Conservation (phyloP, 2,888 invertebrate genomes). For the Melieria crassipennis region DNA sequence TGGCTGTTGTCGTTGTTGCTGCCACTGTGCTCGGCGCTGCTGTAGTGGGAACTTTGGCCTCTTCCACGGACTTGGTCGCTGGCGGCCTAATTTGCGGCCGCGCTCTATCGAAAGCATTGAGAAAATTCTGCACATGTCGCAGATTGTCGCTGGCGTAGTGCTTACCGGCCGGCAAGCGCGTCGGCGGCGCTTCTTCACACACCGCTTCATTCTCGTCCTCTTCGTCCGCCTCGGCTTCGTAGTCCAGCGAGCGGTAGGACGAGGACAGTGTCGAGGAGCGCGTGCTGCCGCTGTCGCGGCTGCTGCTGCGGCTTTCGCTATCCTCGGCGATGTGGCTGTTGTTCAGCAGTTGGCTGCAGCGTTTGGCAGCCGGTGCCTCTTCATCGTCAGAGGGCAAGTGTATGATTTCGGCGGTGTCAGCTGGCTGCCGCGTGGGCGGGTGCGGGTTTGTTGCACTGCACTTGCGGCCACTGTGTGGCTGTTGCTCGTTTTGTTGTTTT, state of each 20-base stretch:
- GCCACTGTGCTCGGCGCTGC: not conserved
- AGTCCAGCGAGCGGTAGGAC: conserved; percentile 50
- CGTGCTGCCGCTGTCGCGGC: conserved; percentile 22
- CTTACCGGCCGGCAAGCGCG: conserved; percentile 32
- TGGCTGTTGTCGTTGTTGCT: conserved; percentile 11
- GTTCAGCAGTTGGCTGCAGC: no score
- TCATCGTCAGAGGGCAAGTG: conserved; percentile 37
- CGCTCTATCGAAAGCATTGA: conserved; percentile 55
- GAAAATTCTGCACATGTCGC: conserved; percentile 58
- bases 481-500: conserved; percentile 20
- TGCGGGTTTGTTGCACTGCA: not conserved
- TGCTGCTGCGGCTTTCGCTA: not conserved
- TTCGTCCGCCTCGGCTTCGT: conserved; percentile 51
- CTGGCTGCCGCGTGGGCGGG: not conserved
- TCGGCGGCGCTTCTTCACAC: conserved; percentile 50
- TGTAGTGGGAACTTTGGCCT: not conserved
- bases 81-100: conserved; percentile 23
- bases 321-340: not conserved
- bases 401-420: conserved; percentile 35
- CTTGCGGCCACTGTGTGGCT: not conserved
- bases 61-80: not conserved
- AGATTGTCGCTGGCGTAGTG: conserved; percentile 53
- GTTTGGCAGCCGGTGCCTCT: conserved; percentile 26
- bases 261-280: conserved; percentile 42
- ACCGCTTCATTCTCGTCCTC: conserved; percentile 53